Evolutionary conservation across 2,113 vertebrate species (phyloP), one percentile per base, ranked within the genome.

Genomic region (Bucco capensis): DNA sequence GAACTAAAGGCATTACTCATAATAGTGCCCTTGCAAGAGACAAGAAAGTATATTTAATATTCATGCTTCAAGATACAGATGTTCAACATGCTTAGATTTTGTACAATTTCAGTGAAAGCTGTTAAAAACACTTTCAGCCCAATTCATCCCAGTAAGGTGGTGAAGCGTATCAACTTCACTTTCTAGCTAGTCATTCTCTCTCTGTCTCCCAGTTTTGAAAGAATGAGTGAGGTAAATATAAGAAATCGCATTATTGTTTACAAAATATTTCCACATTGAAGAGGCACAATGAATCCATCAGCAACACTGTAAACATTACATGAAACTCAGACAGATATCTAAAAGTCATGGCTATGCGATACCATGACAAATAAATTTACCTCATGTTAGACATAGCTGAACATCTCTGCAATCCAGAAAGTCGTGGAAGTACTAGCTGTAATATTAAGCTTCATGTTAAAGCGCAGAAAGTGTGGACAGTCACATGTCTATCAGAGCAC

Each of bases 1-100:
- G 37, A 92, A 38, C 66, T 54, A 83, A 89, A 95, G 62, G 38
- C 40, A 66, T 57, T 77, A 74, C 9, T 30, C 27, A 60, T 77
- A 92, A 85, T 4, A 13, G 73, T 60, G 80, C 50, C 85, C 46
- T 61, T 96, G 75, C 89, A 74, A 87, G 54, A 91, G 64, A 96
- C 87, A 91, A 77, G 90, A 92, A 86, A 75, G 11, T 30, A 4
- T 25, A 60, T 70, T 90, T 83, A 64, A 69, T 19, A 38, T 58
- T 93, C 54, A 72, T 50, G 56, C 19, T 83, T 79, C 28, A 80
- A 50, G 42, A 88, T 56, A 62, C 1, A 62, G 61, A 90, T 60
- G 31, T 42, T 56, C 13, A 66, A 60, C 23, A 37, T 24, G 37
- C 37, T 69, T 25, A 64, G n/a, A 77, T 61, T 89, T 79, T 86